Conservation (phyloP, 2,113 vertebrate genomes). For the Guaruba guarouba region DNA sequence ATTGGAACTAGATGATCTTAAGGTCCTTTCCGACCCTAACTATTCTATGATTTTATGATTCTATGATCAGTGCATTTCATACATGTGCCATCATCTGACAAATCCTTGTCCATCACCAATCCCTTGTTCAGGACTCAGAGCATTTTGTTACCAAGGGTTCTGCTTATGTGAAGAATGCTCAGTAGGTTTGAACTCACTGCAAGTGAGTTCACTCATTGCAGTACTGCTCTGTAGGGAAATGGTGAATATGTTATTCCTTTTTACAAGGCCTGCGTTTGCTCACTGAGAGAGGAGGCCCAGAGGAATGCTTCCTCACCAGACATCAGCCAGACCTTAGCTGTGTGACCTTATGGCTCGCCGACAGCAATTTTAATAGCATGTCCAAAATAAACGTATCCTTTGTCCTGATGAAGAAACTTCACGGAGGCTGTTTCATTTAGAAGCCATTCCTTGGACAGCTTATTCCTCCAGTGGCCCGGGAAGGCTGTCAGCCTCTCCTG, state of each 20-base stretch:
- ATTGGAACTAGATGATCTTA: too few species aligned
- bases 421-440: constrained; percentile 42
- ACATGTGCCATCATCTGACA: background rate
- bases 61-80: background rate
- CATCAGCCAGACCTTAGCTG: constrained; percentile 39
- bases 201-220: background rate
- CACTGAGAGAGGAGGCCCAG: background rate
- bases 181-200: background rate
- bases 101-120: background rate
- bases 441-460: constrained; percentile 32
- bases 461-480: background rate
- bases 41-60: background rate
- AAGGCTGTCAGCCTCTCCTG: constrained; percentile 34
- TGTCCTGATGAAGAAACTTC: constrained; percentile 35
- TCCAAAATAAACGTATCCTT: constrained; percentile 54
- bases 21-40: too few species aligned
- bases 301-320: constrained; percentile 36
- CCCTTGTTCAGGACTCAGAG: background rate
- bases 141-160: background rate
- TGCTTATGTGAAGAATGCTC: background rate
- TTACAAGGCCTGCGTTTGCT: constrained; percentile 30
- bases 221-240: background rate
- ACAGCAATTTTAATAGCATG: constrained; percentile 46
- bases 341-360: background rate
- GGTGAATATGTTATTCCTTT: background rate